These are phyloP conservation scores for Plusia festucae DNA, from an alignment of 2,888 invertebrate species.

Conservation along the genomic window DNA sequence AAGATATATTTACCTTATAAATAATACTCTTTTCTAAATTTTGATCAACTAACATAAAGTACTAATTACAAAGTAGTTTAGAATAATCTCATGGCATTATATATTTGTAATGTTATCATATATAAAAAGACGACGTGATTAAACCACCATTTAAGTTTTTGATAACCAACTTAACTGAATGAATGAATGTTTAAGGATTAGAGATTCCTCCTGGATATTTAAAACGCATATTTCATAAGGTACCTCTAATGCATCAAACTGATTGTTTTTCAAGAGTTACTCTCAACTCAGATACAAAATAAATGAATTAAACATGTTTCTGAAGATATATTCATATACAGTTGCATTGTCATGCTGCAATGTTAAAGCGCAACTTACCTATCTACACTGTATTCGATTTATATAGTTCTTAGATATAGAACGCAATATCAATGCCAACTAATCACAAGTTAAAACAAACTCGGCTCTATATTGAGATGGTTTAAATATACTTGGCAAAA, in stretches of 20 bases:
- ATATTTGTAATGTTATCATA: constrained; percentile 13
- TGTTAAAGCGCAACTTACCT: constrained; percentile 35
- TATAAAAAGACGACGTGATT: constrained; percentile 14
- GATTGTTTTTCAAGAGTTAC: constrained; percentile 24
- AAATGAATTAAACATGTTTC: constrained; percentile 32
- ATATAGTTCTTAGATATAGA: constrained; percentile 39
- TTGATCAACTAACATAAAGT: constrained; percentile 36
- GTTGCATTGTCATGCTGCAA: constrained; percentile 21
- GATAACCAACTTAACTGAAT: constrained; percentile 6
- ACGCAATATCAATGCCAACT: constrained; percentile 47
- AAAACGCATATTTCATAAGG: constrained; percentile 12
- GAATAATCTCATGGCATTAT: constrained; percentile 52
- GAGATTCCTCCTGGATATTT: constrained; percentile 30
- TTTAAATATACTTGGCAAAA: constrained; percentile 46
- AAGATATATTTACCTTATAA: constrained; percentile 37
- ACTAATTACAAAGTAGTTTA: constrained; percentile 32
- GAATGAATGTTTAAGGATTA: constrained; percentile 15
- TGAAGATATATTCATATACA: constrained; percentile 28
- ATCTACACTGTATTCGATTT: constrained; percentile 44
- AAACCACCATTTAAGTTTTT: constrained; percentile 10
- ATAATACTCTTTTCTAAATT: constrained; percentile 44
- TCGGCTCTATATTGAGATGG: constrained; percentile 56
- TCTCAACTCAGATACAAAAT: constrained; percentile 31
- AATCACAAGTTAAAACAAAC: constrained; percentile 59
- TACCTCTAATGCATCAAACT: constrained; percentile 24